Conservation (phyloP, 2,797 vertebrate species). For the Trachurus trachurus region DNA sequence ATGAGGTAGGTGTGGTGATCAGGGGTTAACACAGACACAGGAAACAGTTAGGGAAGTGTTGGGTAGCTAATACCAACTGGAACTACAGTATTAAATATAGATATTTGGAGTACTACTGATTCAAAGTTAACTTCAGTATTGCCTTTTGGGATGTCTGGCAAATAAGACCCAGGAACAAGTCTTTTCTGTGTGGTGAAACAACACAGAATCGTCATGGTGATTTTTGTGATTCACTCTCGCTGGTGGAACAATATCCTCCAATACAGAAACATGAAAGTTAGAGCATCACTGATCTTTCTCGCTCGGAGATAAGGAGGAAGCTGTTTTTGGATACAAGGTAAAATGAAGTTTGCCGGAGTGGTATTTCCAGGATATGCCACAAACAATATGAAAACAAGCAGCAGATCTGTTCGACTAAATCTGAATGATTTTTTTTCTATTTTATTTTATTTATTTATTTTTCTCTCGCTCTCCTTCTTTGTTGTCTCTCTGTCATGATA, state of each 20-base stretch:
- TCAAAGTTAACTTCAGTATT: conserved; percentile 40
- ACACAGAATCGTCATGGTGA: neutral
- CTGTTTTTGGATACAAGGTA: neutral
- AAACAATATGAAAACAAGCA: neutral
- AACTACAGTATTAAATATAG: conserved; percentile 34
- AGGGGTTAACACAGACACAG: conserved; percentile 37
- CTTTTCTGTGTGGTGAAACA: neutral
- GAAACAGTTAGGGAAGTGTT: conserved; percentile 39
- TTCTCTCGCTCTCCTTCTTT: neutral
- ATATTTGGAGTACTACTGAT: conserved; percentile 45
- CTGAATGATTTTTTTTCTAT: neutral
- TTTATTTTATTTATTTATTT: neutral
- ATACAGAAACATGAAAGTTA: neutral
- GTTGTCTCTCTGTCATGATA: neutral
- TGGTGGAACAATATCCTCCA: neutral
- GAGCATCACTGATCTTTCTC: neutral
- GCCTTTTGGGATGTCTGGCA: conserved; percentile 9
- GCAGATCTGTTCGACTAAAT: conserved; percentile 6
- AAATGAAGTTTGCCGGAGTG: neutral
- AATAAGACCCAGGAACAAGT: neutral
- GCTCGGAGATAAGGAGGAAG: neutral
- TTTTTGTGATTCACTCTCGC: neutral
- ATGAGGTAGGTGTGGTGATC: conserved; percentile 20
- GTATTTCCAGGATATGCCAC: neutral
- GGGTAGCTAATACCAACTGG: conserved; percentile 36